Evolutionary conservation across 2,797 vertebrate genomes (phyloP), one percentile per base, ranked within the genome.

Genomic region (Streptopelia turtur): DNA sequence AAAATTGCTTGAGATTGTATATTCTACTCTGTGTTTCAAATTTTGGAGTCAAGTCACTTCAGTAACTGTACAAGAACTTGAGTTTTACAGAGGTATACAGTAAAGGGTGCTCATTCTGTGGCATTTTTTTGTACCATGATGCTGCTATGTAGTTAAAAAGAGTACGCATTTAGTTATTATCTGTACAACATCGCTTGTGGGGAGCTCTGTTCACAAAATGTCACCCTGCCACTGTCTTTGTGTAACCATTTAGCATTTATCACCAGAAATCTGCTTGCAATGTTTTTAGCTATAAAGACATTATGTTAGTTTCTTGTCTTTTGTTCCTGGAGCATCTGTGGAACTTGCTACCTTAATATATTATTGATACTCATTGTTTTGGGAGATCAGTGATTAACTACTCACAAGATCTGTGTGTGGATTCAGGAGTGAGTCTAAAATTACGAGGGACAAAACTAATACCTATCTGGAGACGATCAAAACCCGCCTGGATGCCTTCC

Each of bases 381-480:
- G 68, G 31, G 21, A 69, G 25, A 21, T 49, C 82, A 39, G 7
- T 70, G 45, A 9, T 76, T 76, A 88, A 64, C 41, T 85, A 5
- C 31, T 9, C 7, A 35, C 23, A 70, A 37, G 37, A 74, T 61
- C 53, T 53, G 5, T 87, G 13, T 60, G 25, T 68, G 28, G 41
- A 53, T 89, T 95, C 53, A 90, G 50, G 43, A 90, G 33, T 41
- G 28, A 84, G 24, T 18, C 24, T 74, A 49, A 93, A 93, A 92
- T 85, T 52, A 45, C 17, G 61, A 39, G 18, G 15, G 72, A 53
- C 13, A 69, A 87, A 89, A 57, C 50, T 55, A 24, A 52, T 8
- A 24, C 35, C 39, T 15, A 14, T 39, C 13, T 39, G 39, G 39
- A 39, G 39, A 14, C 39, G 14, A 39, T 39, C 39, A 39, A 39